Evolutionary conservation across 1,140 invertebrate species (phyloP).

Genomic region (Drosophila fuyamai): DNA sequence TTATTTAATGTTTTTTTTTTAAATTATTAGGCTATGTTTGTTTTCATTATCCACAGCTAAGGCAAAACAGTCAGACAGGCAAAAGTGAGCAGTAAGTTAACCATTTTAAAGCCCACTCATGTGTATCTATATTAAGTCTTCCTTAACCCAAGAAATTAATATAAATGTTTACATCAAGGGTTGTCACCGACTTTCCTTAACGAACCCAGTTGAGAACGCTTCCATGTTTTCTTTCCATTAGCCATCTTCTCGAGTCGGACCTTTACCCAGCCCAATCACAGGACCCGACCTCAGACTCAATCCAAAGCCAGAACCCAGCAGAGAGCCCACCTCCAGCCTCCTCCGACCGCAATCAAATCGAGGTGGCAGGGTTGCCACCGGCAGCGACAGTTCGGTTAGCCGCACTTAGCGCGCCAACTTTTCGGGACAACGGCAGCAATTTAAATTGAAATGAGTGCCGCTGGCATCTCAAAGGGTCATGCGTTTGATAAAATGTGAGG

Average conservation of each 20-base stretch:
- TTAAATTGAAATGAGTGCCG: slow-evolving; percentile 57
- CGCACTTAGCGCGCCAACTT: slow-evolving; percentile 31
- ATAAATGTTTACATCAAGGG: background rate
- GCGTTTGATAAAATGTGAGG: background rate
- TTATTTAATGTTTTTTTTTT: no score
- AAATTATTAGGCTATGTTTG: no score
- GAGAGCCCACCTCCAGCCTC: background rate
- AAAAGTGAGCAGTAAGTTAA: no score
- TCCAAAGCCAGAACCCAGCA: background rate
- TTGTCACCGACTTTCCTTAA: background rate
- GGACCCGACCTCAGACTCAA: slow-evolving; percentile 4
- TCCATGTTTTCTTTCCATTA: slow-evolving; percentile 38
- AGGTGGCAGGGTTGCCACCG: slow-evolving; percentile 28
- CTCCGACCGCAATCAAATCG: slow-evolving; percentile 64
- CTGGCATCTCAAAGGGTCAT: background rate
- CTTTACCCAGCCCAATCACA: background rate
- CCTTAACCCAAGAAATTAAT: background rate
- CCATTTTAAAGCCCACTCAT: background rate
- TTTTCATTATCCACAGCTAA: no score
- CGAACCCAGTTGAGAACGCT: background rate
- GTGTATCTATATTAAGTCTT: background rate
- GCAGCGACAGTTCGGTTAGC: slow-evolving; percentile 57
- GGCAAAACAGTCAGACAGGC: no score
- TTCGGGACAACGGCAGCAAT: slow-evolving; percentile 28
- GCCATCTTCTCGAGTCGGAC: background rate